Evolutionary conservation across 2,797 vertebrate genomes (phyloP).

Genomic region (Fistularia tabacaria): DNA sequence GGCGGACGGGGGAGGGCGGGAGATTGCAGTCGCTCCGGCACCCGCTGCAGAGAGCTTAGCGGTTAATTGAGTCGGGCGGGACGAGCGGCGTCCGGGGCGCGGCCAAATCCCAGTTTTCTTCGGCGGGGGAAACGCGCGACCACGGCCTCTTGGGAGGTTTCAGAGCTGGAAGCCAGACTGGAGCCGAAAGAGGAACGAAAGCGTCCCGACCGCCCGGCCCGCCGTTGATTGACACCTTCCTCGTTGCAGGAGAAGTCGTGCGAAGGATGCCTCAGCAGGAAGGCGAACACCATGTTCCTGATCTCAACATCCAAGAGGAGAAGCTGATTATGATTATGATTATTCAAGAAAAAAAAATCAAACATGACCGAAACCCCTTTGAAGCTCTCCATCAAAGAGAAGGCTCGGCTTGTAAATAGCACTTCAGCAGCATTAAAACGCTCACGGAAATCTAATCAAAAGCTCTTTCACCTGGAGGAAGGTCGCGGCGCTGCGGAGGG

Average conservation of each 20-base stretch:
- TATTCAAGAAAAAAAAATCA: no score
- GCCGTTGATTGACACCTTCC: conserved; percentile 47
- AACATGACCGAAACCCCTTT: no score
- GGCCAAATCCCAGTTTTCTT: conserved; percentile 49
- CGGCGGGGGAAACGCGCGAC: conserved; percentile 32
- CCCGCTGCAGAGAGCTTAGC: conserved; percentile 66
- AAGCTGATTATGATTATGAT: no score
- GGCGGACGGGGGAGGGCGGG: conserved; percentile 33
- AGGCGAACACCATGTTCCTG: no score
- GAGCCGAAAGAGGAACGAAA: conserved; percentile 35
- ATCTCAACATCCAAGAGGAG: no score
- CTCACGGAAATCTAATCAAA: conserved; percentile 28
- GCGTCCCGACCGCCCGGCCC: conserved; percentile 29
- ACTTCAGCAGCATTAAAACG: conserved; percentile 14
- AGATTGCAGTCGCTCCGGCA: conserved; percentile 63
- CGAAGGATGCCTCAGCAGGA: not conserved
- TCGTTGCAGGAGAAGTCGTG: conserved; percentile 28
- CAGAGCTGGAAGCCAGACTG: conserved; percentile 26
- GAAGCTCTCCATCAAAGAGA: no score
- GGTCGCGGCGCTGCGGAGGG: no score
- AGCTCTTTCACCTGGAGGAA: conserved; percentile 4
- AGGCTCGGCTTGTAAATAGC: conserved; percentile 21
- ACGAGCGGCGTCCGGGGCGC: conserved; percentile 51
- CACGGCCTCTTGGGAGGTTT: conserved; percentile 35
- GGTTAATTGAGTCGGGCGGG: conserved; percentile 63